Evolutionary conservation across 2,888 invertebrate genomes (phyloP).

Genomic region (Caenorhabditis plicata): DNA sequence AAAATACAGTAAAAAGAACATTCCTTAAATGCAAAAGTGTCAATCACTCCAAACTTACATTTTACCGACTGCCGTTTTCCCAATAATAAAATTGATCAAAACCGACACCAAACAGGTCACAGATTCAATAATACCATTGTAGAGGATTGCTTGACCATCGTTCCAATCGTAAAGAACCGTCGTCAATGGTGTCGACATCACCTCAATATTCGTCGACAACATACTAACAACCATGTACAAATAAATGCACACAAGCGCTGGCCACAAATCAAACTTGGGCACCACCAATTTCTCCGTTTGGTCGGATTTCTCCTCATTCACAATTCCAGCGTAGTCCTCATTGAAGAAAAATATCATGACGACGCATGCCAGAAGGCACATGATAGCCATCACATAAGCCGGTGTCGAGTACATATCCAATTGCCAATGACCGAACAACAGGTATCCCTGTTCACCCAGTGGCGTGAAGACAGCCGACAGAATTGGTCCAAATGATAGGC

Average conservation of each 20-base stretch:
- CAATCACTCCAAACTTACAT: constrained; percentile 14
- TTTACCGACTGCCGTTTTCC: constrained; percentile 38
- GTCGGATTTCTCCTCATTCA: constrained; percentile 19
- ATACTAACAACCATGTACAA: constrained; percentile 43
- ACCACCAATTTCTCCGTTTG: constrained; percentile 10
- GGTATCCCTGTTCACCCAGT: constrained; percentile 24
- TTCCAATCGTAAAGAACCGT: constrained; percentile 47
- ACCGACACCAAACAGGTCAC: constrained; percentile 43
- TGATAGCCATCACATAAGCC: constrained; percentile 39
- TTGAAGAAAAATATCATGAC: constrained; percentile 38
- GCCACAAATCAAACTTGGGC: constrained; percentile 40
- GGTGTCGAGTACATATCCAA: constrained; percentile 43
- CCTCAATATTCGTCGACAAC: constrained; percentile 47
- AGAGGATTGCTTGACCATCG: constrained; percentile 37
- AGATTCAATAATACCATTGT: constrained; percentile 43
- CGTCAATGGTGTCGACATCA: constrained; percentile 45
- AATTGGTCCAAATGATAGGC: constrained; percentile 45
- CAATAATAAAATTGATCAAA: constrained; percentile 34
- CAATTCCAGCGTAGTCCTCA: constrained; percentile 45
- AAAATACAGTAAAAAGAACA: too few relatives aligned
- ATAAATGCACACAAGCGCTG: constrained; percentile 45
- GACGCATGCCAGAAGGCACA: constrained; percentile 24
- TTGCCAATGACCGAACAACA: constrained; percentile 15
- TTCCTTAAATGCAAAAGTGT: too few relatives aligned
- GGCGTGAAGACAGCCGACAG: constrained; percentile 39